These are phyloP conservation scores for Poecilia gillii DNA, from an alignment of 2,797 vertebrate genomes.

Conservation along the genomic window DNA sequence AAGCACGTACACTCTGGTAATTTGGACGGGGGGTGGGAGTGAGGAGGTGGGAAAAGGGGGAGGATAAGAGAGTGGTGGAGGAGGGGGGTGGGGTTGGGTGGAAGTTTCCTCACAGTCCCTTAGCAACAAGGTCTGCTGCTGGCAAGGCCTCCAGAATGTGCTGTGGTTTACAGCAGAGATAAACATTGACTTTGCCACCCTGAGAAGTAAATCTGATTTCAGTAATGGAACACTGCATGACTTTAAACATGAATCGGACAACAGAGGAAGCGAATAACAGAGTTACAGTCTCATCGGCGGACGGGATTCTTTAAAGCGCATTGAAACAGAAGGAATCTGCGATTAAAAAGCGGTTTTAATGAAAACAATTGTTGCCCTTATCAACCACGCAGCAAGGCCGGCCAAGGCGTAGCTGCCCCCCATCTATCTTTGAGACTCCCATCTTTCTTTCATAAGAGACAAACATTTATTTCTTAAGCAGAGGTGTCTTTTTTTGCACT, in stretches of 20 bases:
- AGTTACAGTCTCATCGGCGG: constrained; percentile 31
- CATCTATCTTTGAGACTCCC: neutral
- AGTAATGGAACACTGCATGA: constrained; percentile 59
- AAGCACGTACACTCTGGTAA: constrained; percentile 74
- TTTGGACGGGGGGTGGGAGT: constrained; percentile 45
- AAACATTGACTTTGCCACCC: constrained; percentile 78
- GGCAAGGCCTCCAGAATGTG: constrained; percentile 70
- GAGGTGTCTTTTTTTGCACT: neutral
- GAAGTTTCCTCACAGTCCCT: constrained; percentile 71
- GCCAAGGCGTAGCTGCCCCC: neutral
- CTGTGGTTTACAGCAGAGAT: constrained; percentile 78
- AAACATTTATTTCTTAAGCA: neutral
- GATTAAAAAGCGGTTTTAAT: constrained; percentile 13
- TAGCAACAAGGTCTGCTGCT: constrained; percentile 72
- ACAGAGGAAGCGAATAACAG: constrained; percentile 33
- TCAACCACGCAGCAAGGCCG: neutral
- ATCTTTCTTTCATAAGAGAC: neutral
- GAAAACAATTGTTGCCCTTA: neutral
- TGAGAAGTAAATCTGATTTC: constrained; percentile 61
- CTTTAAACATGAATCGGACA: constrained; percentile 55
- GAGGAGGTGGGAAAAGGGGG: constrained; percentile 18
- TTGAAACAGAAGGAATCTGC: neutral
- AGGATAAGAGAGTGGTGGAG: constrained; percentile 23
- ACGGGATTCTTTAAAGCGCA: neutral
- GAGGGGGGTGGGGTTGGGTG: constrained; percentile 27